Evolutionary conservation across 2,113 vertebrate genomes (phyloP).

Genomic region (Zosterops japonicus): DNA sequence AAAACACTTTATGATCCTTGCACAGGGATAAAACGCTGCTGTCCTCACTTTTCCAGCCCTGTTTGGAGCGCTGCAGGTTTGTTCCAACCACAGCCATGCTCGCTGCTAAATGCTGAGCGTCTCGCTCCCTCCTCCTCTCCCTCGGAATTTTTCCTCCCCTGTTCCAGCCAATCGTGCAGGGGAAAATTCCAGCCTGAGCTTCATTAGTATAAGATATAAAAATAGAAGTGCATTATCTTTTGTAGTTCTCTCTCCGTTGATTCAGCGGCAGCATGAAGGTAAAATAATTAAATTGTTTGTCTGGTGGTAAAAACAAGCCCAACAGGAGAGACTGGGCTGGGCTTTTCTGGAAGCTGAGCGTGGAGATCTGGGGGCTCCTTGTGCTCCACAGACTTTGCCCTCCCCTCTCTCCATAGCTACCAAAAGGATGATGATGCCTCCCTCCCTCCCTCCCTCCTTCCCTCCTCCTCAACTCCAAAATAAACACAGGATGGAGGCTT

Average conservation of each 20-base stretch:
- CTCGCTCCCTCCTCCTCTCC: background rate
- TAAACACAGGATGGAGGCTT: constrained; percentile 14
- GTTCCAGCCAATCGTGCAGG: background rate
- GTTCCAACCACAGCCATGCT: background rate
- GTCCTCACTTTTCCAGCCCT: background rate
- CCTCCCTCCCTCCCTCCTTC: constrained; percentile 7
- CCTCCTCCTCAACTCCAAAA: constrained; percentile 51
- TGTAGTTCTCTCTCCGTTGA: constrained; percentile 30
- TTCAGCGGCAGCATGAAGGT: background rate
- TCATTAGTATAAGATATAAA: constrained; percentile 41
- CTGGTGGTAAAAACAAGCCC: background rate
- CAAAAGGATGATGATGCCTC: background rate
- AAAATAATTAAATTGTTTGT: constrained; percentile 58
- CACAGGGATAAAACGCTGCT: background rate
- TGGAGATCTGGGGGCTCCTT: background rate
- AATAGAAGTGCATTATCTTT: constrained; percentile 59
- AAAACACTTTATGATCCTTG: background rate
- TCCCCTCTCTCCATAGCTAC: background rate
- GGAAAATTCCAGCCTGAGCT: constrained; percentile 8
- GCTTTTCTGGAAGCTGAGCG: background rate
- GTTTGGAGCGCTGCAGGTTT: background rate
- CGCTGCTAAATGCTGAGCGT: accelerated
- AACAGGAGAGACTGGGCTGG: background rate
- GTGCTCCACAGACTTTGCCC: background rate
- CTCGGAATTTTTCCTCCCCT: background rate